phyloP scores from a whole-genome alignment of 2,888 invertebrate species.

The Enchytraeus crypticus region DNA sequence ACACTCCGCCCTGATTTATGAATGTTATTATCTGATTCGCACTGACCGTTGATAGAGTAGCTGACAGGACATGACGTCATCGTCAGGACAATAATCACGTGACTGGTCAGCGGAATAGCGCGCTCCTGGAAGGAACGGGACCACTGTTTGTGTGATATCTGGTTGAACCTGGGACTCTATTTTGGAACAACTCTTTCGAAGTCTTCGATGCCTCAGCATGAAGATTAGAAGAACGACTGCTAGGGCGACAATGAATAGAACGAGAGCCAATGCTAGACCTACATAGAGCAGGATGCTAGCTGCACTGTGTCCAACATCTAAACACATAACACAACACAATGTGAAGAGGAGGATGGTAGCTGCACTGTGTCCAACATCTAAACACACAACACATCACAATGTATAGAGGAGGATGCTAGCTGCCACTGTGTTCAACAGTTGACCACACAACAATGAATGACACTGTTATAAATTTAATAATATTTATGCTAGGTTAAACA shows the following conservation, averaged over 20 bases:
- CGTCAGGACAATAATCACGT: not conserved
- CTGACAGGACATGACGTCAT: not conserved
- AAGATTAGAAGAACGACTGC: constrained; percentile 12
- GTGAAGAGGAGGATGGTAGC: not conserved
- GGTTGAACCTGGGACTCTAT: not conserved
- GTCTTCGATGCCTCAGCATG: constrained; percentile 11
- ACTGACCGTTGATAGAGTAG: not conserved
- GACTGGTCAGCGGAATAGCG: not conserved
- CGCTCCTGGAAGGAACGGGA: not conserved
- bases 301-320: not conserved
- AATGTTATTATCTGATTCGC: too few species aligned
- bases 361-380: not conserved
- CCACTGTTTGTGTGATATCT: not conserved
- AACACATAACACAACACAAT: too few species aligned
- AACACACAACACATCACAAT: not conserved
- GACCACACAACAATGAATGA: too few species aligned
- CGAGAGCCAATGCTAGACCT: constrained; percentile 11
- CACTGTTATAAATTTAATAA: not conserved
- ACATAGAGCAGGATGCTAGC: constrained; percentile 4
- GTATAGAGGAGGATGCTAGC: not conserved
- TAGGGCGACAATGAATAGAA: constrained; percentile 11
- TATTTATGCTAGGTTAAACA: too few species aligned
- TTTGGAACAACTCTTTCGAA: not conserved
- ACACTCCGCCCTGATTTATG: too few species aligned
- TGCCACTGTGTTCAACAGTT: not conserved